Conservation (phyloP, 2,888 invertebrate species). For the Tolmerus cingulatus region DNA sequence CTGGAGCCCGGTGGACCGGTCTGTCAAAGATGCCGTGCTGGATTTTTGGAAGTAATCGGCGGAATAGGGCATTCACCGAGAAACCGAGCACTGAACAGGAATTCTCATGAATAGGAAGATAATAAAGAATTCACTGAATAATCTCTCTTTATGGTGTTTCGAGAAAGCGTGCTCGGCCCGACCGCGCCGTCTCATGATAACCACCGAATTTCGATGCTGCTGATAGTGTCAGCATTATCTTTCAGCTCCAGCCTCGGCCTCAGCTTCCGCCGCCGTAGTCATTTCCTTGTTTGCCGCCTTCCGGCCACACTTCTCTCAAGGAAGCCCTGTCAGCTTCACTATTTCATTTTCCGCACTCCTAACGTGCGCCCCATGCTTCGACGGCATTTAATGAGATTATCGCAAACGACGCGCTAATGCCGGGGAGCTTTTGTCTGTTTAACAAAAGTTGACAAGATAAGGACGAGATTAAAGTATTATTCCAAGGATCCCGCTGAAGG, state of each 20-base stretch:
- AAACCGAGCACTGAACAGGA: background rate
- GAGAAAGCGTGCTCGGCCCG: background rate
- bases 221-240: constrained; percentile 24
- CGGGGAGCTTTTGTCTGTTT: constrained; percentile 47
- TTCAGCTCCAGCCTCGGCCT: background rate
- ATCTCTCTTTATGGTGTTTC: constrained; percentile 16
- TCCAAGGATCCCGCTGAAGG: constrained; percentile 42
- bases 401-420: constrained; percentile 49
- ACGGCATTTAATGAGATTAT: constrained; percentile 42
- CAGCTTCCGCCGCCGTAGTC: background rate
- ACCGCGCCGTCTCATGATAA: background rate
- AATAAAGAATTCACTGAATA: constrained; percentile 20
- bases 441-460: constrained; percentile 50
- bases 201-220: constrained; percentile 18
- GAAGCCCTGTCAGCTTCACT: background rate
- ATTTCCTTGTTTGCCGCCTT: background rate
- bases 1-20: background rate
- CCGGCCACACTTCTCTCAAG: background rate
- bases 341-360: constrained; percentile 2
- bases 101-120: background rate
- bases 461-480: constrained; percentile 48
- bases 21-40: constrained; percentile 17
- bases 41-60: constrained; percentile 25
- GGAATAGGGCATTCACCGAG: background rate
- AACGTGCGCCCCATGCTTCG: background rate